Conservation (phyloP, 2,113 vertebrate species). For the Coptodon rendalli region DNA sequence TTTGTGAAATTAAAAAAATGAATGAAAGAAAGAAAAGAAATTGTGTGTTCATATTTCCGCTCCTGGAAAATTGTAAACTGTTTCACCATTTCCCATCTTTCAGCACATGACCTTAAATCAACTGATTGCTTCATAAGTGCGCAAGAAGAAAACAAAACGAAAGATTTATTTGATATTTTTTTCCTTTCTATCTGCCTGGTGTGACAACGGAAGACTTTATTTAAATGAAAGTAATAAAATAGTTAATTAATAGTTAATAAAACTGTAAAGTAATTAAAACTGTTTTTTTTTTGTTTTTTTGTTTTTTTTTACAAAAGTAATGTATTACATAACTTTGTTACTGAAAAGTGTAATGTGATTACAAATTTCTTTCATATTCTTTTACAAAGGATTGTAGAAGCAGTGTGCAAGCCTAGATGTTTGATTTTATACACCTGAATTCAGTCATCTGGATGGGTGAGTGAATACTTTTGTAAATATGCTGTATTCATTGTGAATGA, state of each 20-base stretch:
- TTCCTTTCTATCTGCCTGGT: neutral
- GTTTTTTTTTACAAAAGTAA: neutral
- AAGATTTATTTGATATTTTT: neutral
- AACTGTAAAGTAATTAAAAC: neutral
- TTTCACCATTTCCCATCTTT: neutral
- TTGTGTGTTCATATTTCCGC: neutral
- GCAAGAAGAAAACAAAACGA: neutral
- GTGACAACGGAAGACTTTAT: neutral
- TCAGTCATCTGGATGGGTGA: neutral
- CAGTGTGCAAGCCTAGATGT: neutral
- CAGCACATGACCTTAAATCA: neutral
- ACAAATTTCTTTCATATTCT: neutral
- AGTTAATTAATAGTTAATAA: too few relatives aligned
- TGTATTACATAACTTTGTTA: neutral
- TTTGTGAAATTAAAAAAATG: neutral
- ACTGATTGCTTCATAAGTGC: neutral
- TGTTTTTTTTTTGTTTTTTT: neutral
- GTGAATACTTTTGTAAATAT: neutral
- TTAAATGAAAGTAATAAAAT: neutral
- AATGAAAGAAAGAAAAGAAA: neutral
- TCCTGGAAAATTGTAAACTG: neutral
- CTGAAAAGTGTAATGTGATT: neutral
- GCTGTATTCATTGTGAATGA: neutral
- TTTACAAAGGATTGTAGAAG: neutral
- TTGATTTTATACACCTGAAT: neutral